Base-by-base conservation (phyloP, 2,113 vertebrate species). In the Mystacornis crossleyi region DNA sequence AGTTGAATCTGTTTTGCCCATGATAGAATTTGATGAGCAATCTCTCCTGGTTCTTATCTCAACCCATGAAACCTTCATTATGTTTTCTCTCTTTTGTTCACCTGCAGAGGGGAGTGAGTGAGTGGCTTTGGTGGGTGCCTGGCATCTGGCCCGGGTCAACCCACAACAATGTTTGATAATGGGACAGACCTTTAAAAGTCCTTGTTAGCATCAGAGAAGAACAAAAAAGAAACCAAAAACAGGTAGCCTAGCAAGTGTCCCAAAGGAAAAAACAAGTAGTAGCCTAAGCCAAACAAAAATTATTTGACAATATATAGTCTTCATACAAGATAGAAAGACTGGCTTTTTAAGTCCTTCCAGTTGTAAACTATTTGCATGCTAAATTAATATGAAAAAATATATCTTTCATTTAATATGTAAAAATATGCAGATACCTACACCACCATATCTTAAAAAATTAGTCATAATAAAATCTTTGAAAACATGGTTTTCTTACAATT, bases 201-300 rank as follows among this genome's bases (percentile, higher is more conserved):
- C 25, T 36, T 81, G 6, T 12, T 45, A 45, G 4, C 0, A 2
- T 23, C 21, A 54, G 17, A 8, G 6, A 11, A 43, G n/a, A 38
- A 28, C 62, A 4, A 1, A 29, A 67, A 61, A 50, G 2, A 55
- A 38, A 11, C 1, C 0, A 43, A 45, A 71, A 66, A 0, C 3
- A 74, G 6, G 8, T 25, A 60, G 25, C 48, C 38, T 78, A 64
- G 29, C 12, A 90, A 29, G 43, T 80, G 10, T 0, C 16, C 5
- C 4, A 2, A 57, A 38, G 19, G 7, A 61, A 73, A 77, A 54
- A 34, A 16, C 0, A 10, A 23, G 2, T n/a, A 53, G 4, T 10
- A 67, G 4, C 18, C 24, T 24, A 28, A 75, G 14, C 9, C 31
- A 3, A 31, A 31, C 3, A 36, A 83, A 89, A 28, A 55, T 64